Evolutionary conservation across 2,888 invertebrate genomes (phyloP).

Genomic region (Eupithecia insigniata): DNA sequence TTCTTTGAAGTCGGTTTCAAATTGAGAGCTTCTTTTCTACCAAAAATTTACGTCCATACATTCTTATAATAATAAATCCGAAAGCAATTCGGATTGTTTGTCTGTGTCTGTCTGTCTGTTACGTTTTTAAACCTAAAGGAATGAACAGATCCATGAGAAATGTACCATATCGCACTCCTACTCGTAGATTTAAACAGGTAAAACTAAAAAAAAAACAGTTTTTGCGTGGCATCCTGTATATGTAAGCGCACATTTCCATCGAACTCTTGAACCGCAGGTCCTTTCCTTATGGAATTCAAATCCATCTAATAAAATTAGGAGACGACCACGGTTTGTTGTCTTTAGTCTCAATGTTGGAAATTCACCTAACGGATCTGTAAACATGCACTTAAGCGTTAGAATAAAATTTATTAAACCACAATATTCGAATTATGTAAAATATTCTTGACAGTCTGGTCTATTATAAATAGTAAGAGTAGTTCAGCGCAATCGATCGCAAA

Average conservation of each 20-base stretch:
- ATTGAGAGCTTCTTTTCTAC: neutral
- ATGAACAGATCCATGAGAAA: neutral
- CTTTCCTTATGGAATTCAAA: neutral
- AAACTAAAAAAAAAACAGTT: too few species aligned
- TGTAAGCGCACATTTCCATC: neutral
- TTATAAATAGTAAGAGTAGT: neutral
- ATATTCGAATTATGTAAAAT: neutral
- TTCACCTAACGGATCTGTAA: neutral
- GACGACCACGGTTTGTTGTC: neutral
- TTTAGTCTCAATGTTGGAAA: neutral
- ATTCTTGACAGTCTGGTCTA: neutral
- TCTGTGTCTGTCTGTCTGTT: too few species aligned
- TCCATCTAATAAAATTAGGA: neutral
- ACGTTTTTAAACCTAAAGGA: too few species aligned
- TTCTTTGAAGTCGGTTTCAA: too few species aligned
- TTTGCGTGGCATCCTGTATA: neutral
- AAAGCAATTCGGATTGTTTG: neutral
- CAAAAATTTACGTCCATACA: neutral
- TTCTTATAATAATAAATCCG: neutral
- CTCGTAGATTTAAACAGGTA: too few species aligned
- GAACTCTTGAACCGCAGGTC: neutral
- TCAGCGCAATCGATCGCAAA: neutral
- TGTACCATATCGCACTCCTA: too few species aligned
- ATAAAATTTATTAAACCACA: neutral
- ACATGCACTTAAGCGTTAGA: neutral